These are phyloP conservation scores for Sisyra nigra DNA, from an alignment of 2,888 invertebrate genomes.

Conservation along the genomic window DNA sequence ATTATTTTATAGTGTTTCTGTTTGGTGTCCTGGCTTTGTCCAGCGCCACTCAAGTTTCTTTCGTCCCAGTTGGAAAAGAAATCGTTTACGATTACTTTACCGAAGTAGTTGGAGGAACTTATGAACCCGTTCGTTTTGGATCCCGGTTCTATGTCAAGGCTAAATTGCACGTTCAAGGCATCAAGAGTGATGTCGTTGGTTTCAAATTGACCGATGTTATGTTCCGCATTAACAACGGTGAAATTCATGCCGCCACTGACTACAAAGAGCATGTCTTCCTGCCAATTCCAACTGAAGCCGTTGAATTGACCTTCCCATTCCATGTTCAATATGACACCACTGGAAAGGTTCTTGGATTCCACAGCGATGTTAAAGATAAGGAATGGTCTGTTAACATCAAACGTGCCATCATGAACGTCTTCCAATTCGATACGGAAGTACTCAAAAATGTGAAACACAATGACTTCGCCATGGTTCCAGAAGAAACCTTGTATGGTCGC, in stretches of 20 bases:
- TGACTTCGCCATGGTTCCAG: constrained; percentile 19
- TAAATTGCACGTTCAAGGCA: constrained; percentile 19
- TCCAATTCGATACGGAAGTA: constrained; percentile 23
- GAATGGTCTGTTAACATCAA: constrained; percentile 27
- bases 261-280: constrained; percentile 5
- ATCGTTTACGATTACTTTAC: constrained; percentile 25
- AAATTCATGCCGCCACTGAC: not conserved
- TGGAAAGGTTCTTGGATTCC: constrained; percentile 20
- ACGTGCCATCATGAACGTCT: constrained; percentile 23
- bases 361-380: constrained; percentile 19
- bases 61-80: constrained; percentile 32
- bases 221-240: constrained; percentile 22
- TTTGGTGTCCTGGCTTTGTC: not conserved
- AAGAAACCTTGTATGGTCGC: constrained; percentile 25
- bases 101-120: constrained; percentile 22
- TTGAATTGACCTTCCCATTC: constrained; percentile 16
- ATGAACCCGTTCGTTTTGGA: constrained; percentile 20
- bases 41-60: not conserved
- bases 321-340: constrained; percentile 16
- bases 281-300: constrained; percentile 15
- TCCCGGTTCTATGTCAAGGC: constrained; percentile 23
- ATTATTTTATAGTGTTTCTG: not conserved
- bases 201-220: constrained; percentile 21
- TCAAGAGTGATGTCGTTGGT: constrained; percentile 17
- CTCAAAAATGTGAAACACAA: constrained; percentile 12